Percentiles rank a stretch among this genome's conserved stretches.
These are phyloP conservation scores for Volucella zonaria DNA, from an alignment of 2,888 invertebrate species.

Conservation along the genomic window DNA sequence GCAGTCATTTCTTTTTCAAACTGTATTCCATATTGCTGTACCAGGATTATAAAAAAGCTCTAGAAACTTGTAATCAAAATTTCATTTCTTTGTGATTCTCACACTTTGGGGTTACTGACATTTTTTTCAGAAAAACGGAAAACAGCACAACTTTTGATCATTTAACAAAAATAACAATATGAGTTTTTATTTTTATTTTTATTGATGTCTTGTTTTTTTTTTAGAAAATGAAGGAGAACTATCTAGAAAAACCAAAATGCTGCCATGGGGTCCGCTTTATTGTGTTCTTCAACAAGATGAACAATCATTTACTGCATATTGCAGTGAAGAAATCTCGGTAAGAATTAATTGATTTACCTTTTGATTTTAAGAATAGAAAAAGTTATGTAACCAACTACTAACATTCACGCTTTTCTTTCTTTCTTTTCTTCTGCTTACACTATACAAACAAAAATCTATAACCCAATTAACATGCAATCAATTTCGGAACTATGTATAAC, in stretches of 20 bases:
- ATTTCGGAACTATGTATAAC: conserved; percentile 51
- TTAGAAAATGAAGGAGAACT: conserved; percentile 83
- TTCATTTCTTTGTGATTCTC: too few species aligned
- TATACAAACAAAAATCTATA: conserved; percentile 29
- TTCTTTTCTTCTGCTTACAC: conserved; percentile 43
- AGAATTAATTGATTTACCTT: conserved; percentile 78
- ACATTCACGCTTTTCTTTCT: conserved; percentile 46
- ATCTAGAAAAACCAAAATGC: conserved; percentile 80
- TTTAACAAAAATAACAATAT: neutral
- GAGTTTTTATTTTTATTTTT: too few species aligned
- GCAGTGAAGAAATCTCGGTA: conserved; percentile 89
- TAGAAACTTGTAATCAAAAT: too few species aligned
- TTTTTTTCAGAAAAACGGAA: too few species aligned
- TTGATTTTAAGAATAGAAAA: conserved; percentile 33
- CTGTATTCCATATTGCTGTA: too few species aligned
- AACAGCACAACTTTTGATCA: too few species aligned
- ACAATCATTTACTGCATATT: conserved; percentile 87
- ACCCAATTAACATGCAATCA: conserved; percentile 38
- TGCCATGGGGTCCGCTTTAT: conserved; percentile 87
- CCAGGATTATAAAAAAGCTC: too few species aligned
- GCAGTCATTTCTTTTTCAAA: too few species aligned
- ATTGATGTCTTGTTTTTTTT: conserved; percentile 57
- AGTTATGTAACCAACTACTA: conserved; percentile 18
- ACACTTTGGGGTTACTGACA: too few species aligned
- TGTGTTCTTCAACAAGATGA: conserved; percentile 89